These are phyloP conservation scores for Asobara japonica DNA, from an alignment of 1,140 invertebrate genomes.

Conservation along the genomic window DNA sequence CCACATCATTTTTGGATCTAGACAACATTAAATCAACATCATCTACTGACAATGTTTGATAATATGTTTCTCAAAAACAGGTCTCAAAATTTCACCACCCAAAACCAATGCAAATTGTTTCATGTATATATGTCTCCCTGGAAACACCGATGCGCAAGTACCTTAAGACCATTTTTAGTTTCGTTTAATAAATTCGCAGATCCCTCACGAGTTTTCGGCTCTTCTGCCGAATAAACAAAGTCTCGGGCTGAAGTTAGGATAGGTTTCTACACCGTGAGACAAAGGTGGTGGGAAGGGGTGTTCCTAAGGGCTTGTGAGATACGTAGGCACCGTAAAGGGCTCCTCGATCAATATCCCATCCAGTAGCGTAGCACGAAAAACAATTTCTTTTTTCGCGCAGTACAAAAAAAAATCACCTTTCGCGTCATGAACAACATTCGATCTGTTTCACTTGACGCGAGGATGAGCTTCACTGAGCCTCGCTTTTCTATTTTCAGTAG, in stretches of 20 bases:
- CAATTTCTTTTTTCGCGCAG: conserved; percentile 40
- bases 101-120: too few species aligned
- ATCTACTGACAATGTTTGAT: too few species aligned
- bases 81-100: too few species aligned
- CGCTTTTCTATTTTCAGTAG: background rate
- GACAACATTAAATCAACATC: too few species aligned
- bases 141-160: too few species aligned
- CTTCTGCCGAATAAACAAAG: background rate
- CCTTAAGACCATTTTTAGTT: too few species aligned
- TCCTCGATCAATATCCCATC: conserved; percentile 55
- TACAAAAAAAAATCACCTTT: background rate
- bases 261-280: conserved; percentile 12
- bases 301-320: conserved; percentile 40
- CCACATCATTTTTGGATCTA: too few species aligned
- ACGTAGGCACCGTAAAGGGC: conserved; percentile 41
- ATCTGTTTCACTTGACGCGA: background rate
- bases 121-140: too few species aligned
- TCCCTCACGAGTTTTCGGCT: background rate
- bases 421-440: background rate
- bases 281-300: conserved; percentile 41
- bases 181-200: too few species aligned
- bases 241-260: background rate
- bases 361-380: conserved; percentile 52
- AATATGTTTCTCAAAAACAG: too few species aligned
- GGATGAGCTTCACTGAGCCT: background rate